phyloP scores from a whole-genome alignment of 2,797 vertebrate genomes.

The Choloepus didactylus region DNA sequence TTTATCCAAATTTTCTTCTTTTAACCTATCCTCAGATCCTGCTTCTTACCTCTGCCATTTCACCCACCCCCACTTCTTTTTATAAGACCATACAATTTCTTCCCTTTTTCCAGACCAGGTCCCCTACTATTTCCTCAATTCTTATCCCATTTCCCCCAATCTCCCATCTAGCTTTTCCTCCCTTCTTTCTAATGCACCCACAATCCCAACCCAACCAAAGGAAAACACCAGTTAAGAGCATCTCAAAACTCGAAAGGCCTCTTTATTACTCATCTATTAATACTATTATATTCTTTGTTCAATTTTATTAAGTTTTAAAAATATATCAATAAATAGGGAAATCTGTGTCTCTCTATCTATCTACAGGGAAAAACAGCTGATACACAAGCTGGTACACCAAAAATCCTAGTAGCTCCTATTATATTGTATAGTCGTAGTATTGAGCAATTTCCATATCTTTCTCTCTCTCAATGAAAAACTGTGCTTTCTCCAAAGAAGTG shows the following conservation, averaged over 20 bases:
- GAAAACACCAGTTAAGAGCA: not conserved
- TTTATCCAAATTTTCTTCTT: no score
- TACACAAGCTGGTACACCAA: not conserved
- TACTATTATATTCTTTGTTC: not conserved
- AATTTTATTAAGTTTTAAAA: not conserved
- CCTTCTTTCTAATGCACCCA: not conserved
- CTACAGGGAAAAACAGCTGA: not conserved
- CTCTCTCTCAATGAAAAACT: constrained; percentile 65
- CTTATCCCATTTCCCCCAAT: not conserved
- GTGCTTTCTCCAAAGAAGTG: constrained; percentile 37
- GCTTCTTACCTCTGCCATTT: not conserved
- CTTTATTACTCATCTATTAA: constrained; percentile 55
- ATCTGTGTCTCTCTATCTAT: not conserved
- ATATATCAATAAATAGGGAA: constrained; percentile 27
- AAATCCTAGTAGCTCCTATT: not conserved
- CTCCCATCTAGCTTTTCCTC: not conserved
- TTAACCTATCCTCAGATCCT: no score
- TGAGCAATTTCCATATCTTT: not conserved
- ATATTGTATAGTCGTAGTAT: constrained; percentile 57
- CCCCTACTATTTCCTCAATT: not conserved
- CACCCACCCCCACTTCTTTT: not conserved
- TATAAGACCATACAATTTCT: not conserved
- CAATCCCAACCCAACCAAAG: not conserved
- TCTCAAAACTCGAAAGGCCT: not conserved
- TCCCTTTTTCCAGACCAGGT: not conserved